Conservation (phyloP, 2,797 vertebrate genomes). For the Podarcis lilfordi region DNA sequence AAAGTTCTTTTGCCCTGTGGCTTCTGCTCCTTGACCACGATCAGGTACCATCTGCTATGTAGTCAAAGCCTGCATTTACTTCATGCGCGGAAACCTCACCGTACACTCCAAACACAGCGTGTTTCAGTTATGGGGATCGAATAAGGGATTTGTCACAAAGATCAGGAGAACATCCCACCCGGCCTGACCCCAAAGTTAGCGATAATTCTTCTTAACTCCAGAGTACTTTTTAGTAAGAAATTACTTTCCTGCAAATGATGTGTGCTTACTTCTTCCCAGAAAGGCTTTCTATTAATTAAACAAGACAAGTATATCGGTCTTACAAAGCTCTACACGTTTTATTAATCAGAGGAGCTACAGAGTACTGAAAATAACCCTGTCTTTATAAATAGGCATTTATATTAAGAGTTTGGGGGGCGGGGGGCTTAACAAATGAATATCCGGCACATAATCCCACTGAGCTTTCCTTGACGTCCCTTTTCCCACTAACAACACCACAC, state of each 20-base stretch:
- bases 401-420: neutral
- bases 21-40: neutral
- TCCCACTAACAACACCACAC: neutral
- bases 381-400: neutral
- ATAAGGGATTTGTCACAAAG: neutral
- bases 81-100: neutral
- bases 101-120: neutral
- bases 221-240: neutral
- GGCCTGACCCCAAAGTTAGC: neutral
- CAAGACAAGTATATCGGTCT: neutral
- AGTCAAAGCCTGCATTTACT: neutral
- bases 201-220: constrained; percentile 5
- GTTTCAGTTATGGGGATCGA: neutral
- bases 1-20: neutral
- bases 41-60: neutral
- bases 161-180: neutral
- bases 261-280: neutral
- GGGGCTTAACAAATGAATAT: neutral
- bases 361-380: constrained; percentile 7
- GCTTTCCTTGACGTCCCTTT: neutral
- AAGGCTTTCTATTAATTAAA: neutral
- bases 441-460: neutral
- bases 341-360: neutral
- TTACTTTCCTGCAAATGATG: neutral
- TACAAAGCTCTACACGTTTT: neutral